phyloP scores from a whole-genome alignment of 2,797 vertebrate species.

The Anas bernieri region DNA sequence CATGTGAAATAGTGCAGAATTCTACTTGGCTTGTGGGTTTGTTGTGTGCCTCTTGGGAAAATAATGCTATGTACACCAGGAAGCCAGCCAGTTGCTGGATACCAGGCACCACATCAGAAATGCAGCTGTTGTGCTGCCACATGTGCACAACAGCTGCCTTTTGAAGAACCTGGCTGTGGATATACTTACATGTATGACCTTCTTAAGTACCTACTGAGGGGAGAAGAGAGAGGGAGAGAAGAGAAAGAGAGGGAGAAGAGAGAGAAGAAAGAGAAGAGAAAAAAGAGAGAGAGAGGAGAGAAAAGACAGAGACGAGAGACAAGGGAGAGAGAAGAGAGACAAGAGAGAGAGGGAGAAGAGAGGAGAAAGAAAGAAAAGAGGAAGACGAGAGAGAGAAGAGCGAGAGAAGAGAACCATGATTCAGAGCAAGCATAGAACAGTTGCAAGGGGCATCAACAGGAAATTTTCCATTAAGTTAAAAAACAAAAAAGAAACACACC shows the following conservation, averaged over 20 bases:
- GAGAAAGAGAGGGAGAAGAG: background rate
- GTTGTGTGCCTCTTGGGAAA: background rate
- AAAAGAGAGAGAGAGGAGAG: background rate
- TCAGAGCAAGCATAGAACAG: background rate
- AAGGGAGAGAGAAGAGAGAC: no score
- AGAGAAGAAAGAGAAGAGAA: no score
- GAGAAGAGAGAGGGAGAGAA: background rate
- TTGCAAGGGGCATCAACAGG: background rate
- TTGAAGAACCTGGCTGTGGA: background rate
- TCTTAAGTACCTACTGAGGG: background rate
- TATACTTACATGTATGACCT: background rate
- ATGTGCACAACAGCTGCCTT: background rate
- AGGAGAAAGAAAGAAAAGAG: no score
- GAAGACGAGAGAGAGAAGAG: no score
- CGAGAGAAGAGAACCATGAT: background rate
- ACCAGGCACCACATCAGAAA: background rate
- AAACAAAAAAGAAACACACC: no score
- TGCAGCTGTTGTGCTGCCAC: background rate
- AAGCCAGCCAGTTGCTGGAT: background rate
- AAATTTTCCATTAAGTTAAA: background rate
- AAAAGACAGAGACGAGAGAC: no score
- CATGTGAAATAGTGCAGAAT: background rate
- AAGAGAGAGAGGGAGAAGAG: no score
- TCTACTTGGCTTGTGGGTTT: background rate
- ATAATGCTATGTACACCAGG: rapidly evolving